Conservation (phyloP, 2,888 invertebrate species). For the Fragum fragum region DNA sequence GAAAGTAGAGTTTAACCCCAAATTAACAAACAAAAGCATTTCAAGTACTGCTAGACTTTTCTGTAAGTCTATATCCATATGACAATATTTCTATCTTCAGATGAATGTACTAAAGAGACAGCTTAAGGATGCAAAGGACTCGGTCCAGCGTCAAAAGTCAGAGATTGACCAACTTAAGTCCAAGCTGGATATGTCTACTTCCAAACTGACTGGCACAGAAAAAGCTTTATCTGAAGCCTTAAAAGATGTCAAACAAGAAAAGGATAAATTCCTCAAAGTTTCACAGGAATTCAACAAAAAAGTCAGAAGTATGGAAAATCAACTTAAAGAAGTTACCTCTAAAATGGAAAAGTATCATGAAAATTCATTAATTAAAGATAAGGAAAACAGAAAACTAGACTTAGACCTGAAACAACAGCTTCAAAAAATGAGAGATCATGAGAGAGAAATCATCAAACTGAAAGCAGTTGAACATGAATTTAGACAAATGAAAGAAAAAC, state of each 20-base stretch:
- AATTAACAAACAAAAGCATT: too few species aligned
- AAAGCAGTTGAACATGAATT: conserved; percentile 82
- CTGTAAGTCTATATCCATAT: too few species aligned
- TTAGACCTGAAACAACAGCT: conserved; percentile 75
- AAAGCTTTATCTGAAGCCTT: conserved; percentile 82
- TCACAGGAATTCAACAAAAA: conserved; percentile 81
- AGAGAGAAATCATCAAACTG: conserved; percentile 80
- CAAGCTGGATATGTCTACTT: conserved; percentile 82
- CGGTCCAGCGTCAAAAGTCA: conserved; percentile 77
- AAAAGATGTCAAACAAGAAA: conserved; percentile 81
- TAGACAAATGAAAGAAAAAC: conserved; percentile 78
- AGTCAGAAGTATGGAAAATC: conserved; percentile 77
- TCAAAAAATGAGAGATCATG: conserved; percentile 79
- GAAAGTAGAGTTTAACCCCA: too few species aligned
- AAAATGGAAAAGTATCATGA: conserved; percentile 80
- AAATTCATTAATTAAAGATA: conserved; percentile 77
- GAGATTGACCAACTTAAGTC: conserved; percentile 80
- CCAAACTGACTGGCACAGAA: conserved; percentile 82
- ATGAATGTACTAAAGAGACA: conserved; percentile 79
- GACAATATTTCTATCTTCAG: conserved; percentile 55
- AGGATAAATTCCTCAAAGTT: conserved; percentile 80
- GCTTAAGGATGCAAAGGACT: conserved; percentile 81
- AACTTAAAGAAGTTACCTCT: conserved; percentile 76
- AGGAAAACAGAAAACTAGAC: conserved; percentile 78
- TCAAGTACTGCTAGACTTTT: too few species aligned